These are phyloP conservation scores for Megalurothrips usitatus DNA, from an alignment of 2,888 invertebrate genomes.

Conservation along the genomic window DNA sequence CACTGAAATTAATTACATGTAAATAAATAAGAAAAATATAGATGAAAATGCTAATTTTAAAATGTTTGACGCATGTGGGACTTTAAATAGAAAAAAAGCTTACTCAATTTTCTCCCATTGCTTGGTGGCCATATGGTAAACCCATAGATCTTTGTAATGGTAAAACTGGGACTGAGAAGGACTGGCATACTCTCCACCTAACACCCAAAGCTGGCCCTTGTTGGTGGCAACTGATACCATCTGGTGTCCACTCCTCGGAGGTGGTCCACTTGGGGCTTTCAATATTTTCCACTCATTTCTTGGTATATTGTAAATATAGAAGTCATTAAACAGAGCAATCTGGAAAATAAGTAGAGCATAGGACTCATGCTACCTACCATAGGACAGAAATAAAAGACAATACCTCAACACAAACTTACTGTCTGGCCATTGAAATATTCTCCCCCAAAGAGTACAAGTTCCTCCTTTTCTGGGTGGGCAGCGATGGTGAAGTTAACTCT, in stretches of 20 bases:
- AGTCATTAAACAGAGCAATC: constrained; percentile 82
- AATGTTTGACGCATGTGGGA: neutral
- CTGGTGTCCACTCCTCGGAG: constrained; percentile 87
- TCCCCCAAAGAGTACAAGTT: constrained; percentile 85
- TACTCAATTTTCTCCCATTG: constrained; percentile 75
- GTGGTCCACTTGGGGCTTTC: constrained; percentile 78
- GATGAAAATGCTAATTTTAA: neutral
- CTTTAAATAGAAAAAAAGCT: constrained; percentile 36
- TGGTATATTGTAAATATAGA: constrained; percentile 74
- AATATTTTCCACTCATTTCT: constrained; percentile 76
- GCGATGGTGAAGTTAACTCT: constrained; percentile 76
- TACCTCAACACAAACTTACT: constrained; percentile 47
- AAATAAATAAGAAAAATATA: neutral
- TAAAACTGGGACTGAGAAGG: constrained; percentile 87
- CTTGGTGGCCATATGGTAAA: constrained; percentile 66
- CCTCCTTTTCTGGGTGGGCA: constrained; percentile 81
- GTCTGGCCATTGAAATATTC: constrained; percentile 86
- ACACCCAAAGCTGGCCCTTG: constrained; percentile 70
- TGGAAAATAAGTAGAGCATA: constrained; percentile 45
- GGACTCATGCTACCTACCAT: constrained; percentile 28
- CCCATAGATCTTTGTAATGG: constrained; percentile 90
- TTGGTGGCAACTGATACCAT: constrained; percentile 68
- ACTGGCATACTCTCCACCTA: constrained; percentile 91
- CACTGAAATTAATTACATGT: constrained; percentile 46
- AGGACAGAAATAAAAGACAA: constrained; percentile 1